phyloP scores from a whole-genome alignment of 1,140 invertebrate species.

The Procambarus virginalis region DNA sequence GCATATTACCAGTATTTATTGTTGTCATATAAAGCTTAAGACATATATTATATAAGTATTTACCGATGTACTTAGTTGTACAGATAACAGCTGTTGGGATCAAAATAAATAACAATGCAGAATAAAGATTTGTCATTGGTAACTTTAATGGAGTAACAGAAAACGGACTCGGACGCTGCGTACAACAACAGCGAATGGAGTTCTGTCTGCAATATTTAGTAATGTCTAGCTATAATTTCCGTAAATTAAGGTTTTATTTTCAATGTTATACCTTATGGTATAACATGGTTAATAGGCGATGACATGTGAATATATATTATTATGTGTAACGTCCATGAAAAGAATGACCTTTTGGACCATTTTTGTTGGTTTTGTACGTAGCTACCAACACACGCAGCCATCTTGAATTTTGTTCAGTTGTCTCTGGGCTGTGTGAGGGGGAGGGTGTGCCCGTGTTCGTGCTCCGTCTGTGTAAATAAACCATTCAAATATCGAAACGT shows the following conservation, averaged over 20 bases:
- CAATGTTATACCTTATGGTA: too few relatives aligned
- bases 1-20: not conserved
- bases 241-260: too few relatives aligned
- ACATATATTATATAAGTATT: not conserved
- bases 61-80: not conserved
- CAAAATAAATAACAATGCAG: not conserved
- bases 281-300: too few relatives aligned
- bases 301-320: too few relatives aligned
- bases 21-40: not conserved
- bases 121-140: not conserved
- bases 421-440: not conserved
- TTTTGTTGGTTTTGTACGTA: not conserved
- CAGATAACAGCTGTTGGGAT: not conserved
- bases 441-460: not conserved
- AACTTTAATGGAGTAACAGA: slow-evolving; percentile 3
- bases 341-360: not conserved
- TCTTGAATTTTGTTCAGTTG: slow-evolving; percentile 5
- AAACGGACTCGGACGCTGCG: not conserved
- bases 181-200: not conserved
- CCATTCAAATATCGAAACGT: not conserved
- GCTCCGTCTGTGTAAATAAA: not conserved
- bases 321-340: too few relatives aligned
- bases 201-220: too few relatives aligned
- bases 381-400: slow-evolving; percentile 11
- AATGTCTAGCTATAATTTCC: too few relatives aligned